These are phyloP conservation scores for Neogobius melanostomus DNA, from an alignment of 2,113 vertebrate species.

Conservation along the genomic window DNA sequence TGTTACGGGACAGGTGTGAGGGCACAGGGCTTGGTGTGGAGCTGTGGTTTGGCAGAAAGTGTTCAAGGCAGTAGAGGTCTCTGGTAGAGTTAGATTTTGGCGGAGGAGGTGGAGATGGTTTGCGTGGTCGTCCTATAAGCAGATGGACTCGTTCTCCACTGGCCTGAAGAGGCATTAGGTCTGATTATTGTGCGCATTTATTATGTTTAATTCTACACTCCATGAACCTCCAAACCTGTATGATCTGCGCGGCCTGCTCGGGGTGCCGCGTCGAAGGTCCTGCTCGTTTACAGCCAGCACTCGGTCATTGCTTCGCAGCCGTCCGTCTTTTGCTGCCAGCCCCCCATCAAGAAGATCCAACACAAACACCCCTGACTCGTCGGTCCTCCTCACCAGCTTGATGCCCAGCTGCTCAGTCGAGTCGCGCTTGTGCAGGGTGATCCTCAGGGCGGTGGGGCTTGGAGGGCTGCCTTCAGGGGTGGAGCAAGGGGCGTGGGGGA, in stretches of 20 bases:
- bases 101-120: slow-evolving; percentile 78
- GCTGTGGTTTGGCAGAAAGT: slow-evolving; percentile 86
- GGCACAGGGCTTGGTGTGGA: slow-evolving; percentile 76
- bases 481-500: slow-evolving; percentile 66
- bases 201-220: neutral
- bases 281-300: slow-evolving; percentile 94
- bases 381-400: slow-evolving; percentile 92
- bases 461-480: slow-evolving; percentile 80
- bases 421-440: slow-evolving; percentile 90
- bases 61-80: slow-evolving; percentile 84
- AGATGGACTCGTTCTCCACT: slow-evolving; percentile 93
- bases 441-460: slow-evolving; percentile 83
- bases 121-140: slow-evolving; percentile 85
- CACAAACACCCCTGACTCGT: slow-evolving; percentile 94
- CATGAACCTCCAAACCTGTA: slow-evolving; percentile 82
- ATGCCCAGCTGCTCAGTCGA: slow-evolving; percentile 95
- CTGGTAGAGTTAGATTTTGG: slow-evolving; percentile 79
- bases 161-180: slow-evolving; percentile 75
- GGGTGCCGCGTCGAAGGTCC: slow-evolving; percentile 92
- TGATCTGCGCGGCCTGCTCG: slow-evolving; percentile 94
- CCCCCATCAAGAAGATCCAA: slow-evolving; percentile 94
- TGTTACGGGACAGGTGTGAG: slow-evolving; percentile 70
- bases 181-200: neutral
- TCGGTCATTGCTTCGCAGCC: slow-evolving; percentile 90
- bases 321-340: slow-evolving; percentile 90